phyloP scores from a whole-genome alignment of 1,140 invertebrate genomes.

The Panagrolaimus sp. region DNA sequence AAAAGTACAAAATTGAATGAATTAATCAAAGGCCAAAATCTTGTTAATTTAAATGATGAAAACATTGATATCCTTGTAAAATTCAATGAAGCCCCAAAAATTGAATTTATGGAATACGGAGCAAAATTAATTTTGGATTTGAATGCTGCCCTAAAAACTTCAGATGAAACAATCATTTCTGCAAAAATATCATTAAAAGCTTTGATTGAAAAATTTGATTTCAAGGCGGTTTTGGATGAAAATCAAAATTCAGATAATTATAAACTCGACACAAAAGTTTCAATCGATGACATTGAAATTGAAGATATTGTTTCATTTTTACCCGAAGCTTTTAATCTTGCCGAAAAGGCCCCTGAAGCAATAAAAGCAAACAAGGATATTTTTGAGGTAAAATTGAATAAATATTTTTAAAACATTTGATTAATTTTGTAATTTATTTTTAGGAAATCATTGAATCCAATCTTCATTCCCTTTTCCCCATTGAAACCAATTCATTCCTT shows the following conservation, averaged over 20 bases:
- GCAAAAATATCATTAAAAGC: neutral
- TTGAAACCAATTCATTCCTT: neutral
- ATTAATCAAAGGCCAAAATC: neutral
- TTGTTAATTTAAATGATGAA: neutral
- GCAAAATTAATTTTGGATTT: neutral
- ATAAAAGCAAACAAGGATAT: neutral
- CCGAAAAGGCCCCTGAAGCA: too few relatives aligned
- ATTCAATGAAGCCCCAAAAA: neutral
- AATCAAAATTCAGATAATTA: neutral
- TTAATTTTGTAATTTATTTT: neutral
- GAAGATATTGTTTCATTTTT: neutral
- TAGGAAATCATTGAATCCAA: neutral
- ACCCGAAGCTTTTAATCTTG: too few relatives aligned
- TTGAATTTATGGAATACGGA: neutral
- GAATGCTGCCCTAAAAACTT: neutral
- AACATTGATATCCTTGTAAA: neutral
- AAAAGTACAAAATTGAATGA: neutral
- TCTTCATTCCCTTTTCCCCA: neutral
- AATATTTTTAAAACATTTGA: neutral
- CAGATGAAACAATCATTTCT: neutral
- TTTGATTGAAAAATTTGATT: constrained; percentile 3
- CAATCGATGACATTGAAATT: neutral
- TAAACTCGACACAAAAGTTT: neutral
- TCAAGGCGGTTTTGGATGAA: neutral
- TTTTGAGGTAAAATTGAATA: neutral